phyloP scores from a whole-genome alignment of 2,888 invertebrate genomes.

The Melieria omissa region DNA sequence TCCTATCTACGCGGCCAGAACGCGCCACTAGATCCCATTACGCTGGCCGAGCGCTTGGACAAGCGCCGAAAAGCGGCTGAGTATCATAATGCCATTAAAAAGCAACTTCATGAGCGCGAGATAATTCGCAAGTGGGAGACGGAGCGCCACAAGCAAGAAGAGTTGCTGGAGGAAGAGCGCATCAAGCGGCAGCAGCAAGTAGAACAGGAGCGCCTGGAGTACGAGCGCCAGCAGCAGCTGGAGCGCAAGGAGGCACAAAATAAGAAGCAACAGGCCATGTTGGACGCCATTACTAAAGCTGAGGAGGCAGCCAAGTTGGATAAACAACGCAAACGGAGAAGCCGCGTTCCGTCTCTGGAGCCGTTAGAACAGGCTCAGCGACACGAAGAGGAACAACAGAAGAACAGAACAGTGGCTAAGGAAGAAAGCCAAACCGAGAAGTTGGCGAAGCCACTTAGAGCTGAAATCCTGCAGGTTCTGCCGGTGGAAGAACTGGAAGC shows the following conservation, averaged over 20 bases:
- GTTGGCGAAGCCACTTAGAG: neutral
- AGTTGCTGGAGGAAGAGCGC: conserved; percentile 82
- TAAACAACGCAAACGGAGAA: conserved; percentile 69
- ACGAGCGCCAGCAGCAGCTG: conserved; percentile 74
- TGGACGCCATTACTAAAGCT: conserved; percentile 82
- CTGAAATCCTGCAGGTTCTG: conserved; percentile 49
- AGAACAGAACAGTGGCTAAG: neutral
- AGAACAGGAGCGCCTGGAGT: conserved; percentile 76
- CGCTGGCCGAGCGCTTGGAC: conserved; percentile 83
- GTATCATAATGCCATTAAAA: conserved; percentile 85
- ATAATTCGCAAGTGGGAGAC: conserved; percentile 79
- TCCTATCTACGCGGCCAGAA: conserved; percentile 88
- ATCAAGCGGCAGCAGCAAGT: conserved; percentile 79
- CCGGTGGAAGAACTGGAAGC: conserved; percentile 52
- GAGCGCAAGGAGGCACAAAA: conserved; percentile 79
- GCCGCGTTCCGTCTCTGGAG: conserved; percentile 49
- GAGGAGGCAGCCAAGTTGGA: conserved; percentile 78
- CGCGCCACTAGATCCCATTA: conserved; percentile 81
- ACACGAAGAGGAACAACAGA: neutral
- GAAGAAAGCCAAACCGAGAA: neutral
- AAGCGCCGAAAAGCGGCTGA: conserved; percentile 85
- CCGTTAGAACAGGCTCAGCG: neutral
- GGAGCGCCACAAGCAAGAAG: conserved; percentile 79
- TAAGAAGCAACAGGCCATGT: conserved; percentile 79
- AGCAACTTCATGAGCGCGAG: conserved; percentile 87